A percentile compares a stretch with the other conserved stretches of the same genome.
These are phyloP conservation scores for Tipula unca DNA, from an alignment of 2,888 invertebrate genomes.

Conservation along the genomic window DNA sequence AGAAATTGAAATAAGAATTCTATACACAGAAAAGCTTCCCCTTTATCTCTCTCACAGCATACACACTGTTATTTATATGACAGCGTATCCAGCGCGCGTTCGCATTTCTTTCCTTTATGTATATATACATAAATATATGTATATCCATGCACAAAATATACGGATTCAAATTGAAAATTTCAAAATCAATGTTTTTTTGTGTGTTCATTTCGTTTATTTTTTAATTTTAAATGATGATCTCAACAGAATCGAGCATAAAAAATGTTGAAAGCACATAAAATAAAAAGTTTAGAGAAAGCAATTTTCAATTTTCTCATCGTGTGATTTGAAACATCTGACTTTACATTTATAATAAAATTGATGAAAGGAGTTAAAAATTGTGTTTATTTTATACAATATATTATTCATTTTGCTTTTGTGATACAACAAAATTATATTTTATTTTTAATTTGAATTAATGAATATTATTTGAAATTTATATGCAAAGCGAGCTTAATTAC, in stretches of 20 bases:
- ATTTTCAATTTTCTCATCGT: neutral
- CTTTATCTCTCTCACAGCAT: neutral
- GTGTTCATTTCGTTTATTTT: neutral
- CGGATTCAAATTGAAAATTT: neutral
- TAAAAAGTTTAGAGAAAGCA: neutral
- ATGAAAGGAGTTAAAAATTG: neutral
- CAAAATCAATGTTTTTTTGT: conserved; percentile 1
- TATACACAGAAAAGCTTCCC: neutral
- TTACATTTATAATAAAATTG: neutral
- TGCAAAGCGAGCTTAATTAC: neutral
- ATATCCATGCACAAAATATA: neutral
- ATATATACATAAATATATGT: neutral
- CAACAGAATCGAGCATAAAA: neutral
- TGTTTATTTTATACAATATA: neutral
- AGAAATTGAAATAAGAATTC: conserved; percentile 15
- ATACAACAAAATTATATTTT: neutral
- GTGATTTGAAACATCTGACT: conserved; percentile 16
- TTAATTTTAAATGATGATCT: conserved; percentile 17
- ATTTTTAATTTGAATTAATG: neutral
- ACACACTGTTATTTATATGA: conserved; percentile 14
- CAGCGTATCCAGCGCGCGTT: neutral
- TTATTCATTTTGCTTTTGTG: neutral
- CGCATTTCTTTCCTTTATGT: neutral
- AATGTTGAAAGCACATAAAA: neutral
- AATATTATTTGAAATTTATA: neutral